phyloP scores from a whole-genome alignment of 2,797 vertebrate species.

The Halcyon smyrnensis region DNA sequence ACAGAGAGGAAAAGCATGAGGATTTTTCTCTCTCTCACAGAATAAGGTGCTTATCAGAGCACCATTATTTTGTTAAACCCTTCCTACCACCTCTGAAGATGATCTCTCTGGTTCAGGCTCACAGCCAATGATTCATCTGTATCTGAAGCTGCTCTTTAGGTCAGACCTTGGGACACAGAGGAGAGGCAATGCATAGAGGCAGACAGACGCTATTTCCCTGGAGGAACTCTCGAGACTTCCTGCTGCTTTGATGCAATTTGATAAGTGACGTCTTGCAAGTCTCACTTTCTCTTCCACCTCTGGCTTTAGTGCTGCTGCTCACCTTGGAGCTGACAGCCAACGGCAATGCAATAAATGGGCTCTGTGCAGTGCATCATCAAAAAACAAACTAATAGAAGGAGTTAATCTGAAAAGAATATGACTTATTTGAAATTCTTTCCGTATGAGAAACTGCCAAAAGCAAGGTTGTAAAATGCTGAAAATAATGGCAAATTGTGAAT shows the following conservation, averaged over 20 bases:
- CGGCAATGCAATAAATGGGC: neutral
- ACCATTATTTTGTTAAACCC: neutral
- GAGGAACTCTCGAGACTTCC: neutral
- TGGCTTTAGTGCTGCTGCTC: neutral
- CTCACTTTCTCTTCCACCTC: neutral
- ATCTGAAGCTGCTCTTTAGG: neutral
- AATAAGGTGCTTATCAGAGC: neutral
- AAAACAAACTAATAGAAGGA: neutral
- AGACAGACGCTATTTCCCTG: neutral
- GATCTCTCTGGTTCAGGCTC: neutral
- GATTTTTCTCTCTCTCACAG: neutral
- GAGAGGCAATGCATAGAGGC: neutral
- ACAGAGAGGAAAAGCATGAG: neutral
- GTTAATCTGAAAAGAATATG: neutral
- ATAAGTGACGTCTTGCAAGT: neutral
- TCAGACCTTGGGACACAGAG: neutral
- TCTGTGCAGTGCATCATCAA: neutral
- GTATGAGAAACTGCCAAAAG: accelerated
- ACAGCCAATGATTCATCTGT: neutral
- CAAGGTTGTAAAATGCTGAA: neutral
- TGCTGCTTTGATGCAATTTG: neutral
- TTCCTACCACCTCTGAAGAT: neutral
- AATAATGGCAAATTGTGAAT: neutral
- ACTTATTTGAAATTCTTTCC: neutral
- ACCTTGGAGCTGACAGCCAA: neutral